Base-by-base conservation (phyloP, 2,113 vertebrate species). In the Anser cygnoides region DNA sequence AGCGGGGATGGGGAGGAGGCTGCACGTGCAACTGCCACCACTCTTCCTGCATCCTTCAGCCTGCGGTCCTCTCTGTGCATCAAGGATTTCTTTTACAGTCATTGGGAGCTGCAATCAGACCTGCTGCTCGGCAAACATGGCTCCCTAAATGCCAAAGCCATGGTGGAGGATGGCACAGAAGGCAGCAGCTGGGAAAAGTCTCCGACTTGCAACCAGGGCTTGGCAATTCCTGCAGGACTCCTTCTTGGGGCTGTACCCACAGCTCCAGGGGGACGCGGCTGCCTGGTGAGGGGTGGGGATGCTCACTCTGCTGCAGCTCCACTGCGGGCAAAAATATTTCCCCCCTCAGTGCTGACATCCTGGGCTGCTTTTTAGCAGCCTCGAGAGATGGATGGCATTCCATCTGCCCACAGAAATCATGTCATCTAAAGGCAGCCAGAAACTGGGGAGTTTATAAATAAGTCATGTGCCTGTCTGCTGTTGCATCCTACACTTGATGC, bases 371-470 rank as follows among this genome's bases (percentile, higher is more conserved):
- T 89, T 58, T 74, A 84, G 96, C 96, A 94, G 93, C 77, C 94
- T 95, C 84, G 46, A 90, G 93, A 94, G 96, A 97, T 95, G 75
- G 89, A 97, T 97, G 95, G 66, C 97, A 98, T 97, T 89, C 92
- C 97, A 97, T 65, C 91, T 87, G 71, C 97, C 97, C 96, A 94
- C 97, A 76, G 91, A 87, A 72, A 13, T 80, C 67, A 77, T 78
- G 90, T 92, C 97, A 97, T 96, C 95, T 95, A 67, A 94, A 97
- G 96, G 85, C 78, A 88, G 95, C 90, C 93, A 79, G 58, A 81
- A 79, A 75, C 90, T 68, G 88, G 83, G 87, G 90, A 78, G 76
- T 87, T 80, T 20, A 81, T 92, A 61, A 88, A 88, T 74, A 81
- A 74, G 57, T 78, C 89, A 46, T 79, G 87, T 97, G 94, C 96